phyloP scores from a whole-genome alignment of 2,888 invertebrate species.

The Thereva nobilitata region DNA sequence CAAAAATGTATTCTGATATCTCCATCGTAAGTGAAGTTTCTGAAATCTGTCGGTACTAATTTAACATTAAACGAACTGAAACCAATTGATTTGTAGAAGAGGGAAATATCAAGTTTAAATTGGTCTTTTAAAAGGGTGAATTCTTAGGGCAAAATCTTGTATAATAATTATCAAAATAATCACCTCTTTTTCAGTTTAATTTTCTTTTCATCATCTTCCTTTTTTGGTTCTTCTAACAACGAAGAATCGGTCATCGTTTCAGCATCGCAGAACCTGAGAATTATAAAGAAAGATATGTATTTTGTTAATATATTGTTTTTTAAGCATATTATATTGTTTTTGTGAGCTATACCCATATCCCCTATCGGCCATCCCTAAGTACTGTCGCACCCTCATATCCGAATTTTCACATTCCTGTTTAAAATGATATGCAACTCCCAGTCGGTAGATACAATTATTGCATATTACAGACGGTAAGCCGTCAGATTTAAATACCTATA shows the following conservation, averaged over 20 bases:
- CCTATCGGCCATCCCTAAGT: slow-evolving; percentile 60
- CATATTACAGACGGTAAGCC: slow-evolving; percentile 66
- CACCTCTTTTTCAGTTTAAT: slow-evolving; percentile 46
- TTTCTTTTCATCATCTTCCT: slow-evolving; percentile 46
- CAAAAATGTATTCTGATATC: no score
- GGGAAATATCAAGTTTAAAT: no score
- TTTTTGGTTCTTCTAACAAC: slow-evolving; percentile 36
- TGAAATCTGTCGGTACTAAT: no score
- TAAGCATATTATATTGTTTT: slow-evolving; percentile 47
- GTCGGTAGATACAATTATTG: slow-evolving; percentile 65
- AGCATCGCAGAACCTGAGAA: slow-evolving; percentile 61
- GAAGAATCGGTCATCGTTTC: slow-evolving; percentile 63
- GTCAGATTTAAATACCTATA: slow-evolving; percentile 61
- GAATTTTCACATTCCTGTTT: slow-evolving; percentile 67
- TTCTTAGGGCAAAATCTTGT: neutral
- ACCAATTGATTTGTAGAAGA: no score
- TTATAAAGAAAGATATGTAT: neutral
- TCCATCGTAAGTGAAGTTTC: no score
- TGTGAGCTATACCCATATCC: slow-evolving; percentile 47
- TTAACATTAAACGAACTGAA: no score
- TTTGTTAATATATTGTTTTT: slow-evolving; percentile 42
- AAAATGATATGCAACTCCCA: slow-evolving; percentile 67
- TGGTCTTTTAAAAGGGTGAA: no score
- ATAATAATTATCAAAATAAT: neutral
- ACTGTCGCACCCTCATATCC: slow-evolving; percentile 63